A percentile compares a stretch with the other conserved stretches of the same genome.
phyloP scores from a whole-genome alignment of 2,888 invertebrate species.

The Xylota segnis region DNA sequence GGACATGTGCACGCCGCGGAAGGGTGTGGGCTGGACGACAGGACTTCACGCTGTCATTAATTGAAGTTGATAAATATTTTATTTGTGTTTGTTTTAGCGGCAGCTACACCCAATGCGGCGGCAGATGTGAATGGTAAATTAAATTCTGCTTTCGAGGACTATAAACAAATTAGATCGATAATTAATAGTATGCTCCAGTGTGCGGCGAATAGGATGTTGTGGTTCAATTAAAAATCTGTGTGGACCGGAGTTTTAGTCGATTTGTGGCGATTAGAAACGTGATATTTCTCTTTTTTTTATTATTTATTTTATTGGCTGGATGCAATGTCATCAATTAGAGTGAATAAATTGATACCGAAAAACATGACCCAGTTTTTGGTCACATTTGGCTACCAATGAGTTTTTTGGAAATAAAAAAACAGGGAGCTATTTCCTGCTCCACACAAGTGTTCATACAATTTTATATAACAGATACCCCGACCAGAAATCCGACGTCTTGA shows the following conservation, averaged over 20 bases:
- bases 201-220: conserved; percentile 13
- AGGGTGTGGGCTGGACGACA: conserved; percentile 14
- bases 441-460: no score
- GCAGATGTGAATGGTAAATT: conserved; percentile 57
- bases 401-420: no score
- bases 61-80: conserved; percentile 73
- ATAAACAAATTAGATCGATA: conserved; percentile 73
- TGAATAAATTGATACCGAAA: background rate
- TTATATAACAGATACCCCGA: no score
- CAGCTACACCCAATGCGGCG: background rate
- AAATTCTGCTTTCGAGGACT: conserved; percentile 53
- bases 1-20: conserved; percentile 41
- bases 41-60: conserved; percentile 63
- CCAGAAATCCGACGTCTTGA: no score
- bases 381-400: background rate
- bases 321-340: conserved; percentile 23
- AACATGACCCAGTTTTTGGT: background rate
- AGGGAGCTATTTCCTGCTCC: no score
- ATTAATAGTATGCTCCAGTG: conserved; percentile 47
- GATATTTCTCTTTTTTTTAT: background rate
- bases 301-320: background rate
- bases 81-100: conserved; percentile 45
- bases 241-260: conserved; percentile 30
- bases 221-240: conserved; percentile 46
- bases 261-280: conserved; percentile 46